phyloP scores from a whole-genome alignment of 2,888 invertebrate species.

The Pterostichus niger region DNA sequence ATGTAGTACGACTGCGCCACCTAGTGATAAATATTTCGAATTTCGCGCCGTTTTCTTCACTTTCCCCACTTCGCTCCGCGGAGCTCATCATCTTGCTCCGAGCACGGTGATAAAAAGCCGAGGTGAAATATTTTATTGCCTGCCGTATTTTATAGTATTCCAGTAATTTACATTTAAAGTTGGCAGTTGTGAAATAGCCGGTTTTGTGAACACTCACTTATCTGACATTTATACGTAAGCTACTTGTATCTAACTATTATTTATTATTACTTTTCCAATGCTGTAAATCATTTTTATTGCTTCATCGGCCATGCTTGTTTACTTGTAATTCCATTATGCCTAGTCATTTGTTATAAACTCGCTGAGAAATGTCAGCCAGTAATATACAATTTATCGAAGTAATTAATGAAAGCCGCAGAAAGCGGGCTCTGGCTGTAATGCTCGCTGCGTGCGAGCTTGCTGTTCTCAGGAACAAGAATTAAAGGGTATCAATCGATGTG shows the following conservation, averaged over 20 bases:
- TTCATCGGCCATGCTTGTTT: constrained; percentile 72
- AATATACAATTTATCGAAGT: constrained; percentile 67
- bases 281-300: constrained; percentile 74
- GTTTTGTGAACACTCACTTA: constrained; percentile 73
- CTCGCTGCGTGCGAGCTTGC: constrained; percentile 6
- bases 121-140: constrained; percentile 65
- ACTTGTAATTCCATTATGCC: constrained; percentile 67
- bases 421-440: constrained; percentile 46
- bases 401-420: constrained; percentile 66
- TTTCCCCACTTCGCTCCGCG: too few relatives aligned
- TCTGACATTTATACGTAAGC: constrained; percentile 75
- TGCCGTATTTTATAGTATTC: constrained; percentile 65
- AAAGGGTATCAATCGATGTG: neutral
- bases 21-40: too few relatives aligned
- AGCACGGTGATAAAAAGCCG: constrained; percentile 42
- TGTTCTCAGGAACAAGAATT: too few relatives aligned
- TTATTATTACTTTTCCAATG: constrained; percentile 73
- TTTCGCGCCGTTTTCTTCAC: too few relatives aligned
- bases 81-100: too few relatives aligned
- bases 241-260: constrained; percentile 76
- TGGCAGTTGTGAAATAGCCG: constrained; percentile 72
- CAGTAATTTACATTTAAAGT: constrained; percentile 67
- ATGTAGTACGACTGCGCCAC: too few relatives aligned
- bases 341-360: constrained; percentile 66
- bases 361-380: constrained; percentile 66